Evolutionary conservation across 2,113 vertebrate species (phyloP).

Genomic region (Sylvilagus bachmani): DNA sequence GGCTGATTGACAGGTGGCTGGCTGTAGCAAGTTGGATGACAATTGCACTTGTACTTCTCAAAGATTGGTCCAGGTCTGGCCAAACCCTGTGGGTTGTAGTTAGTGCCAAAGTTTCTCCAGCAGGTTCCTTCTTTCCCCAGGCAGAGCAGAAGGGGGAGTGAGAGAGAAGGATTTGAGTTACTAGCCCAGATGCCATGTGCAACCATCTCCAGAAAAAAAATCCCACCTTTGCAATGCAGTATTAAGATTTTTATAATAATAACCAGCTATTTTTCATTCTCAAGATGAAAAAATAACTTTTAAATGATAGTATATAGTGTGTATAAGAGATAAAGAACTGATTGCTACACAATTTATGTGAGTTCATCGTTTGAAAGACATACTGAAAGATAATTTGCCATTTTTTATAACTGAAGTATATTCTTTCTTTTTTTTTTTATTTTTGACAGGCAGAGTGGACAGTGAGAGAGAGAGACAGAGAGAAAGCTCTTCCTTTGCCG

Average conservation of each 20-base stretch:
- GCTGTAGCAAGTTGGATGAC: neutral
- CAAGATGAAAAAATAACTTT: conserved; percentile 4
- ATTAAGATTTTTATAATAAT: conserved; percentile 38
- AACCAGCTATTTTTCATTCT: neutral
- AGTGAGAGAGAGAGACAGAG: too few relatives aligned
- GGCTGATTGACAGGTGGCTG: neutral
- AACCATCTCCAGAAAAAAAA: conserved; percentile 1
- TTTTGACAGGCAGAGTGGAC: too few relatives aligned
- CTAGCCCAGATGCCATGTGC: neutral
- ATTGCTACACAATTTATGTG: neutral
- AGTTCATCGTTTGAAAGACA: neutral
- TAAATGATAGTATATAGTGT: neutral
- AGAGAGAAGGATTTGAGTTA: conserved; percentile 19
- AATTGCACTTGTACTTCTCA: neutral
- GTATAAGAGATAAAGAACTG: neutral
- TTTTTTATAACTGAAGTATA: neutral
- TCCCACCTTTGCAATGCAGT: neutral
- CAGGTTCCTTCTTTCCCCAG: neutral
- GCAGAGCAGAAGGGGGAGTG: neutral
- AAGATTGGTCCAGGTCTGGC: neutral
- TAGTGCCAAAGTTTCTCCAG: neutral
- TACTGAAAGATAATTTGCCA: conserved; percentile 15
- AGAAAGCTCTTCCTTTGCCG: too few relatives aligned
- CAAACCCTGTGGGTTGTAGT: neutral
- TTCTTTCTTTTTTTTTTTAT: too few relatives aligned